phyloP scores from a whole-genome alignment of 2,797 vertebrate genomes.

The Jordanella pulchra region DNA sequence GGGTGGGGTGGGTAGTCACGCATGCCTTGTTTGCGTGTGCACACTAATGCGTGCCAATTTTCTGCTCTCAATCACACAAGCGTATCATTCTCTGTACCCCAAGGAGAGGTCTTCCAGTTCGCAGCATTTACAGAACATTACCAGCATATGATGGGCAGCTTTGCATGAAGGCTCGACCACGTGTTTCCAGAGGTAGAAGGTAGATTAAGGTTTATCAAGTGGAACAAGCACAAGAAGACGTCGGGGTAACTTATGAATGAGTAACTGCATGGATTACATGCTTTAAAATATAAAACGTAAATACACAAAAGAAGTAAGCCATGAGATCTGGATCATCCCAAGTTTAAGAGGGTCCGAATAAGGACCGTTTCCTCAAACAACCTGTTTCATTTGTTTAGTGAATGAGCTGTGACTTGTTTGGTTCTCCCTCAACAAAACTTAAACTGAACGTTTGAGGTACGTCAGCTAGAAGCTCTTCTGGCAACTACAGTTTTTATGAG shows the following conservation, averaged over 20 bases:
- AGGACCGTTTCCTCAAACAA: not conserved
- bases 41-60: constrained; percentile 23
- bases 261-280: not conserved
- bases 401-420: not conserved
- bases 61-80: constrained; percentile 42
- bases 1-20: constrained; percentile 12
- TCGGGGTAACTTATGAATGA: not conserved
- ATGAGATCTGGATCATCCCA: not conserved
- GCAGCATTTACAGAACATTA: constrained; percentile 59
- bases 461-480: not conserved
- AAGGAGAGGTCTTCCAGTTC: constrained; percentile 25
- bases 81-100: constrained; percentile 39
- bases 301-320: not conserved
- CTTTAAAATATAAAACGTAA: not conserved
- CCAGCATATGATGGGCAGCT: constrained; percentile 21
- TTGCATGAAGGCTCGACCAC: constrained; percentile 43
- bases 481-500: not conserved
- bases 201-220: constrained; percentile 13
- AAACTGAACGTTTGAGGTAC: not conserved
- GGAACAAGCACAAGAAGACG: constrained; percentile 12
- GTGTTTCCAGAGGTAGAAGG: constrained; percentile 1
- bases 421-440: not conserved
- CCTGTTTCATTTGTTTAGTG: not conserved
- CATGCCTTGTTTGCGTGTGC: constrained; percentile 13
- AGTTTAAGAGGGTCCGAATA: not conserved